Evolutionary conservation across 2,797 vertebrate genomes (phyloP).

Genomic region (Falco cherrug): DNA sequence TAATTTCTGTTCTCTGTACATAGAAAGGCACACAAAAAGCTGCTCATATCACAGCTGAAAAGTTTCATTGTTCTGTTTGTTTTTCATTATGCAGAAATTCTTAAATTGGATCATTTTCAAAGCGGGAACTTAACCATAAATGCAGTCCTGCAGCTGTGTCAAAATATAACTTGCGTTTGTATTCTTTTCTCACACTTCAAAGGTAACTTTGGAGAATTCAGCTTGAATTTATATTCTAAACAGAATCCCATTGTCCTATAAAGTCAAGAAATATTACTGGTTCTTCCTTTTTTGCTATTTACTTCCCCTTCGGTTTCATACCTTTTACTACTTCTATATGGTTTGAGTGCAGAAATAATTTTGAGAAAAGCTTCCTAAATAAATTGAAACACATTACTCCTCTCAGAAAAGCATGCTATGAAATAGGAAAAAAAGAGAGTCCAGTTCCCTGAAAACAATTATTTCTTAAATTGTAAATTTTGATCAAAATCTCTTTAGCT

Average conservation of each 20-base stretch:
- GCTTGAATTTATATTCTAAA: background rate
- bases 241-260: background rate
- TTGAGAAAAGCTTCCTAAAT: background rate
- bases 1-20: background rate
- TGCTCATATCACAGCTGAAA: conserved; percentile 26
- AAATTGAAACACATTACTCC: background rate
- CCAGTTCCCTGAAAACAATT: background rate
- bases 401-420: background rate
- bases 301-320: background rate
- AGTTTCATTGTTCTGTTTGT: conserved; percentile 62
- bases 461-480: background rate
- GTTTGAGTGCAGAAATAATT: background rate
- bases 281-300: background rate
- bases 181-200: conserved; percentile 6
- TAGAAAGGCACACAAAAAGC: background rate
- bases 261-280: background rate
- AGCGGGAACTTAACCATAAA: conserved; percentile 36
- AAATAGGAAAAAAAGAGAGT: background rate
- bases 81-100: conserved; percentile 68
- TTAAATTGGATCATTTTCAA: conserved; percentile 68
- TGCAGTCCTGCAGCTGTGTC: conserved; percentile 52
- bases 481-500: background rate
- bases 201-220: background rate
- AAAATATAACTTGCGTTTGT: conserved; percentile 35
- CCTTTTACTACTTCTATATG: background rate